These are phyloP conservation scores for Pseudoips prasinana DNA, from an alignment of 2,888 invertebrate species.

Conservation along the genomic window DNA sequence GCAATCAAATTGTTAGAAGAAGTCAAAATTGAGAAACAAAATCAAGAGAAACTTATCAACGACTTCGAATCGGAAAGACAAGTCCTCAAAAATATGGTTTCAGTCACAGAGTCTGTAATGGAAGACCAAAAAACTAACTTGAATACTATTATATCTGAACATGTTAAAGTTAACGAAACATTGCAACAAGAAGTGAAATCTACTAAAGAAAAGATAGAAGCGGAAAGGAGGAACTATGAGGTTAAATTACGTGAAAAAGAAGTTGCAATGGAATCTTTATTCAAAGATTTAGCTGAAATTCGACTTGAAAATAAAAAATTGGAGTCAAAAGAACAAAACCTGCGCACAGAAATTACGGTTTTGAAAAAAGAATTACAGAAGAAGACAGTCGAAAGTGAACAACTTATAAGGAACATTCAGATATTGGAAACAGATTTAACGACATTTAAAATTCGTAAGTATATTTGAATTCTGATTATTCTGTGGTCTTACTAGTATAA, in stretches of 20 bases:
- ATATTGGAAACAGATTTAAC: slow-evolving; percentile 23
- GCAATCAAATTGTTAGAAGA: slow-evolving; percentile 50
- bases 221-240: slow-evolving; percentile 28
- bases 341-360: slow-evolving; percentile 24
- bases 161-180: slow-evolving; percentile 39
- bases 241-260: slow-evolving; percentile 37
- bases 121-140: slow-evolving; percentile 54
- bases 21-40: slow-evolving; percentile 44
- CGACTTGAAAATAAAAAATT: slow-evolving; percentile 27
- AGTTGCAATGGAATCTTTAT: slow-evolving; percentile 28
- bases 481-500: no score
- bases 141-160: slow-evolving; percentile 42
- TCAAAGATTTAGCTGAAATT: slow-evolving; percentile 29
- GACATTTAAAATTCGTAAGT: slow-evolving; percentile 42
- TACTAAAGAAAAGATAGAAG: slow-evolving; percentile 28
- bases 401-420: slow-evolving; percentile 31
- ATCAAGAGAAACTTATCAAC: slow-evolving; percentile 47
- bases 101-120: slow-evolving; percentile 62
- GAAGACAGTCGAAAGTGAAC: slow-evolving; percentile 20
- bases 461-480: slow-evolving; percentile 2
- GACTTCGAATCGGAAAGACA: slow-evolving; percentile 61
- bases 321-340: slow-evolving; percentile 20
- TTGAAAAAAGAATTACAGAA: slow-evolving; percentile 27
- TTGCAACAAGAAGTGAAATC: slow-evolving; percentile 39
- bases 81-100: slow-evolving; percentile 58